These are phyloP conservation scores for Drosophila lini DNA, from an alignment of 1,140 invertebrate genomes.

Conservation along the genomic window DNA sequence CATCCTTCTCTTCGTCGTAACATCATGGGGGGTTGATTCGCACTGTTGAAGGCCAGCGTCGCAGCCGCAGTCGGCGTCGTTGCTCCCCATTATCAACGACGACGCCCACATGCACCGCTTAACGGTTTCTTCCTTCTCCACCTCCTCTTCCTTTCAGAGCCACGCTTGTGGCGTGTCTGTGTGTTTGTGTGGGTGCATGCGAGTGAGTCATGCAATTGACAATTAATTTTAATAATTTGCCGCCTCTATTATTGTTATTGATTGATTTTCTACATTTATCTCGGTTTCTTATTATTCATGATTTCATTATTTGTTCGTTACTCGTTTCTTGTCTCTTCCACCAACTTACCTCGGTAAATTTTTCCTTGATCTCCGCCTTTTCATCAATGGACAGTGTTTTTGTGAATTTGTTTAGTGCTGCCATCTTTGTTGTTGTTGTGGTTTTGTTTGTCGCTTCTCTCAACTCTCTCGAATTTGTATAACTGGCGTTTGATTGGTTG, in stretches of 20 bases:
- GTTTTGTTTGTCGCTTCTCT: conserved; percentile 28
- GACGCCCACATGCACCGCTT: conserved; percentile 78
- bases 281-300: conserved; percentile 7
- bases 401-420: conserved; percentile 81
- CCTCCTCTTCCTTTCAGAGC: conserved; percentile 23
- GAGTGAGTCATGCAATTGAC: conserved; percentile 69
- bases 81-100: conserved; percentile 39
- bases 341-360: conserved; percentile 81
- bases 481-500: conserved; percentile 58
- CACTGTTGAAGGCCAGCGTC: conserved; percentile 71
- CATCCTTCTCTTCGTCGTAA: conserved; percentile 11
- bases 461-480: conserved; percentile 54
- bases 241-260: conserved; percentile 24
- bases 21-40: conserved; percentile 75
- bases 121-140: conserved; percentile 40
- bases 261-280: conserved; percentile 15
- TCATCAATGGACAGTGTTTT: conserved; percentile 83
- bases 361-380: conserved; percentile 83
- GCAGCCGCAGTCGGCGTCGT: conserved; percentile 37
- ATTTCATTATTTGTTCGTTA: conserved; percentile 5
- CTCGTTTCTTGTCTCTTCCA: conserved; percentile 26
- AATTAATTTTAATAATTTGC: conserved; percentile 52
- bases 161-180: conserved; percentile 9
- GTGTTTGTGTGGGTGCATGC: conserved; percentile 21
- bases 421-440: conserved; percentile 65